phyloP scores from a whole-genome alignment of 1,140 invertebrate species.

The Maconellicoccus hirsutus region DNA sequence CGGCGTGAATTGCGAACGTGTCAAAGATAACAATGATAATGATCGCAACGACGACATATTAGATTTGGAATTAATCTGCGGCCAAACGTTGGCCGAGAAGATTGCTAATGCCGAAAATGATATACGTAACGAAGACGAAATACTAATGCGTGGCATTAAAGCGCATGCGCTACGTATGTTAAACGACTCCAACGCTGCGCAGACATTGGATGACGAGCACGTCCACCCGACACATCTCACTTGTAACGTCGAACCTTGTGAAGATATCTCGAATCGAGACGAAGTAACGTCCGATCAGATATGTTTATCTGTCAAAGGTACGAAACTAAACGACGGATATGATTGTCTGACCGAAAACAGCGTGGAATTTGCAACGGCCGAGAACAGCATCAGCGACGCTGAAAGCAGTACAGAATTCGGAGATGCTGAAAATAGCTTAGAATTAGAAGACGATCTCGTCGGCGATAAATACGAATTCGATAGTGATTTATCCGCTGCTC shows the following conservation, averaged over 20 bases:
- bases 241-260: background rate
- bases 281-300: background rate
- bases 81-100: conserved; percentile 2
- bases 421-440: conserved; percentile 4
- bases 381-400: conserved; percentile 7
- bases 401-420: conserved; percentile 12
- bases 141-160: background rate
- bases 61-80: background rate
- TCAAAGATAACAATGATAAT: background rate
- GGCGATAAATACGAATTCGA: background rate
- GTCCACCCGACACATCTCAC: background rate
- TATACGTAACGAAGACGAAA: conserved; percentile 2
- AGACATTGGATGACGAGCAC: background rate
- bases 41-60: background rate
- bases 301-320: background rate
- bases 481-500: background rate
- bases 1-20: background rate
- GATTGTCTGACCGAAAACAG: conserved; percentile 13
- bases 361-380: background rate
- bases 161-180: background rate
- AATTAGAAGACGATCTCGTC: background rate
- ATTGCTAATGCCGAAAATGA: background rate
- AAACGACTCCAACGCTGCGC: background rate
- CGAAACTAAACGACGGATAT: background rate
- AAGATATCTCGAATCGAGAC: background rate